Evolutionary conservation across 1,140 invertebrate species (phyloP).

Genomic region (Stegodyphus mimosarum): DNA sequence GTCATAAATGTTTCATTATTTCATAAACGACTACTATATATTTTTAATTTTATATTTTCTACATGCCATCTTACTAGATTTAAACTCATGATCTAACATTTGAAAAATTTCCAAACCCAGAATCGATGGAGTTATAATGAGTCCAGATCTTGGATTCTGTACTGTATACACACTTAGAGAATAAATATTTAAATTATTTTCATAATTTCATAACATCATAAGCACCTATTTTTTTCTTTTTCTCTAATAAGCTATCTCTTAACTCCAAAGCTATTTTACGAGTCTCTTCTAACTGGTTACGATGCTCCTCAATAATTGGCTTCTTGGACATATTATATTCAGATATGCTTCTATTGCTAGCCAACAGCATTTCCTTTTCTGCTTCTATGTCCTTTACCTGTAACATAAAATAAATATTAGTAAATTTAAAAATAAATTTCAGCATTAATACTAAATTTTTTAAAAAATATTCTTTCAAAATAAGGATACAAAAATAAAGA

Average conservation of each 20-base stretch:
- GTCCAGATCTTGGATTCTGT: too few relatives aligned
- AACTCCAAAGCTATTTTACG: conserved; percentile 77
- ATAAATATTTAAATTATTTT: too few relatives aligned
- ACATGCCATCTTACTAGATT: too few relatives aligned
- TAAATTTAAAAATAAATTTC: not conserved
- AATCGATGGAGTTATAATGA: too few relatives aligned
- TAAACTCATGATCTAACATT: too few relatives aligned
- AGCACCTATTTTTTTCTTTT: conserved; percentile 58
- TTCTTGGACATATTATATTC: conserved; percentile 88
- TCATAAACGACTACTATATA: too few relatives aligned
- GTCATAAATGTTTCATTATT: too few relatives aligned
- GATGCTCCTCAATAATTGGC: conserved; percentile 74
- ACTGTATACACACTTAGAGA: too few relatives aligned
- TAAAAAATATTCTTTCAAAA: not conserved
- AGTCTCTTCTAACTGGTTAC: conserved; percentile 76
- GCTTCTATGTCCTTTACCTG: conserved; percentile 82
- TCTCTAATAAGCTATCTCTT: conserved; percentile 72
- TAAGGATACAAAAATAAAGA: conserved; percentile 22
- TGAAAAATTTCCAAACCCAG: too few relatives aligned
- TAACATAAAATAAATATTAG: conserved; percentile 65
- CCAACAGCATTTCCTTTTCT: conserved; percentile 86
- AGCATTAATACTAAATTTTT: too few relatives aligned
- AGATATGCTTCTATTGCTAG: conserved; percentile 85
- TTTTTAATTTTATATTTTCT: too few relatives aligned
- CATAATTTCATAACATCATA: not conserved